Base-by-base conservation (phyloP, 1,140 invertebrate genomes). In the Nasonia giraulti region DNA sequence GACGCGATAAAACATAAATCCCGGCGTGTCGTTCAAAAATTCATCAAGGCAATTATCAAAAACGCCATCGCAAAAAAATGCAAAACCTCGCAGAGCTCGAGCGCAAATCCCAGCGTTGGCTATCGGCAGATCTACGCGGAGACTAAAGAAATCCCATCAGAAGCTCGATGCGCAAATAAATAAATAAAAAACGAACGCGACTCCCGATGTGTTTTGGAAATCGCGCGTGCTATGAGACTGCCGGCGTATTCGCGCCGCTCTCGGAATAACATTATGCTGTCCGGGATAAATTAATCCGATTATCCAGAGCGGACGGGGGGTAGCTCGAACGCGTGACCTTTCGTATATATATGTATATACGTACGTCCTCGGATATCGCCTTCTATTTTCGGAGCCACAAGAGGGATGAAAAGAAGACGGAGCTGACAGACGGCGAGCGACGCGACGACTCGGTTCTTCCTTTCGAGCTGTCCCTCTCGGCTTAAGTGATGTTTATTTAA, bases 401-500 rank as follows among this genome's bases (percentile, higher is more conserved):
- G 73, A 82, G 73, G 50, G 50, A 62, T 75, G 71, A 82, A 76
- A 82, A 76, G 81, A 76, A 82, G 73, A 66, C 73, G 73, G 50
- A 82, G 73, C 47, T 76, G 81, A 82, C 80, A 82, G 80, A 82
- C 50, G 17, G 31, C 37, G 71, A 44, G 33, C 37, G 74, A 50
- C 76, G 62, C 74, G 69, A 77, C 55, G 55, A n/a, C 55, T 62
- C 55, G 55, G 55, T 62, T 62, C 55, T 62, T 62, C 73, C 74
- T 69, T 69, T 68, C 62, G 74, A 69, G 74, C 40, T 78, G 75
- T 78, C 82, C 82, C n/a, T 83, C 55, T 62, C 62, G n/a, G 55
- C 50, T 78, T 83, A 77, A 83, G 62, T 83, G 74, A 71, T 83
- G 82, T 76, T 83, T 83, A 83, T 83, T 83, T 77, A 83, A 83